phyloP scores from a whole-genome alignment of 2,888 invertebrate species.

The Lycia hirtaria region DNA sequence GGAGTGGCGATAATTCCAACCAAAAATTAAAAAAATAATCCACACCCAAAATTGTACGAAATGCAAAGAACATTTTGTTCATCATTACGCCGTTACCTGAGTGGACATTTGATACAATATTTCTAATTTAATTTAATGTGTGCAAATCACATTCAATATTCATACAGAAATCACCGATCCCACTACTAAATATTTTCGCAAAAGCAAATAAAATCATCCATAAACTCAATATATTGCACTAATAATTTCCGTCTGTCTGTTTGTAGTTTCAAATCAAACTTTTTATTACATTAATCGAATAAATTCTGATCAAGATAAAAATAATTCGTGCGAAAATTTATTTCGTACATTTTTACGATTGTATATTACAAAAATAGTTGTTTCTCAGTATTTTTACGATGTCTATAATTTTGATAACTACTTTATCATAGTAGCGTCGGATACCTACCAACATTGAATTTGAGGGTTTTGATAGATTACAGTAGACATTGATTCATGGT shows the following conservation, averaged over 20 bases:
- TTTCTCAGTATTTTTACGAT: conserved; percentile 10
- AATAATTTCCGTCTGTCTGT: conserved; percentile 13
- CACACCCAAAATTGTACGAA: conserved; percentile 5
- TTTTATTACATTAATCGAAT: conserved; percentile 15
- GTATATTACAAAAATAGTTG: conserved; percentile 11
- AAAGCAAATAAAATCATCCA: conserved; percentile 3
- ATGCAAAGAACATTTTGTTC: conserved; percentile 1
- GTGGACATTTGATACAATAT: neutral
- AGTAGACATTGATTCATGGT: too few relatives aligned
- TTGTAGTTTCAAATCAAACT: conserved; percentile 19
- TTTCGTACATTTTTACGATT: conserved; percentile 6
- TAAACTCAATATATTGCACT: conserved; percentile 6
- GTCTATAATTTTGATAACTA: conserved; percentile 3
- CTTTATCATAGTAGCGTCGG: neutral
- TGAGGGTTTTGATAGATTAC: too few relatives aligned
- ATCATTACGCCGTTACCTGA: conserved; percentile 9
- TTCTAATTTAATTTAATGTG: conserved; percentile 10
- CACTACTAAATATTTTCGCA: conserved; percentile 2
- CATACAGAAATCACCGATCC: neutral
- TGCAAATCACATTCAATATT: conserved; percentile 4
- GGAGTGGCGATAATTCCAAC: neutral
- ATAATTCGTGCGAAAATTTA: conserved; percentile 10
- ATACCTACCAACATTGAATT: neutral
- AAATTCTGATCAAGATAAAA: conserved; percentile 10
- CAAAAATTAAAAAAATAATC: conserved; percentile 5